These are phyloP conservation scores for Xestia rhomboidea DNA, from an alignment of 2,888 invertebrate genomes.

Conservation along the genomic window DNA sequence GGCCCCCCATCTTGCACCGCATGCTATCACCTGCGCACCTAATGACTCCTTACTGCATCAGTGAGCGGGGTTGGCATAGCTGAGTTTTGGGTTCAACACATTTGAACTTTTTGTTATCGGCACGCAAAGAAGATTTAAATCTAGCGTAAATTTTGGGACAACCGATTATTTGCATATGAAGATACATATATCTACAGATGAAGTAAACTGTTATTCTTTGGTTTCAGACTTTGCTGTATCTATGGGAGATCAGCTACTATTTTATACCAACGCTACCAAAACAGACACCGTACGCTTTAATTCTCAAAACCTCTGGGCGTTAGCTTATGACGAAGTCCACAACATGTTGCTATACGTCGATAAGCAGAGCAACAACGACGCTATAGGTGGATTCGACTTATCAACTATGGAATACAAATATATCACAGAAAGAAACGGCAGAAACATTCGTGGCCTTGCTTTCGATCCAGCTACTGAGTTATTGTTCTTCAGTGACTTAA, in stretches of 20 bases:
- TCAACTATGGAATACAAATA: background rate
- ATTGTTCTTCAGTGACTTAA: slow-evolving; percentile 1
- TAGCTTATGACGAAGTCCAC: background rate
- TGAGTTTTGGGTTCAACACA: too few relatives aligned
- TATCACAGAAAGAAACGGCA: background rate
- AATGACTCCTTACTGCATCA: too few relatives aligned
- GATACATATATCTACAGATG: too few relatives aligned
- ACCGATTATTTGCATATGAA: too few relatives aligned
- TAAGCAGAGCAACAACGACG: background rate
- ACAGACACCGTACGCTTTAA: background rate
- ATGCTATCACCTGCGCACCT: too few relatives aligned
- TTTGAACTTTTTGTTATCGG: too few relatives aligned
- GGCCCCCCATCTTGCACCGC: too few relatives aligned
- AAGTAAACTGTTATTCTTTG: background rate
- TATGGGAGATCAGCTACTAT: background rate
- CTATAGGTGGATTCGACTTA: background rate
- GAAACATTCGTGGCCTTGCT: background rate
- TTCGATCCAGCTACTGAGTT: background rate
- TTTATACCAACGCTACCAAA: background rate
- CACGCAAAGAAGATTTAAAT: too few relatives aligned
- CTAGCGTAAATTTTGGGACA: too few relatives aligned
- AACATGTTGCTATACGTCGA: background rate
- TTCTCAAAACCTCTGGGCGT: background rate
- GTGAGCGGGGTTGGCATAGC: too few relatives aligned
- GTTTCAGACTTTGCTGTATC: background rate